Conservation (phyloP, 2,888 invertebrate species). For the Kryphioiulus occultus region DNA sequence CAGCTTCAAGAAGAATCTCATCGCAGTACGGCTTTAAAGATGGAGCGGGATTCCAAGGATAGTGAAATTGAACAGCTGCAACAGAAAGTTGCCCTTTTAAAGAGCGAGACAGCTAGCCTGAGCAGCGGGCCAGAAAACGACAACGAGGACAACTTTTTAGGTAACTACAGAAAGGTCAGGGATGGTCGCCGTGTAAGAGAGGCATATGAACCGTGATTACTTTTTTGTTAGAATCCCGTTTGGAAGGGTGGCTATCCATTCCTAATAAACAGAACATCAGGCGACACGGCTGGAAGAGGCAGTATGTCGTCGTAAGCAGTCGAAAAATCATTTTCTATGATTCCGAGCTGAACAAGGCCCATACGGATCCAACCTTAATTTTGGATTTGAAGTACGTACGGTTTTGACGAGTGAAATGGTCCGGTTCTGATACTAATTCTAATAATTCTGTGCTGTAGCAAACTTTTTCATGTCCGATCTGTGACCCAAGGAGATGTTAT, state of each 20-base stretch:
- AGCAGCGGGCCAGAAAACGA: conserved; percentile 86
- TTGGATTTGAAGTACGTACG: conserved; percentile 85
- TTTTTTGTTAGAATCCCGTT: conserved; percentile 62
- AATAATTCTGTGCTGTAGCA: conserved; percentile 69
- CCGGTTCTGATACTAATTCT: background rate
- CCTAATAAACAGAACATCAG: conserved; percentile 95
- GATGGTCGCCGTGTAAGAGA: background rate
- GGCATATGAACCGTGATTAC: background rate
- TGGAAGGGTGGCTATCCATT: conserved; percentile 96
- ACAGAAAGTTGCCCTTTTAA: conserved; percentile 79
- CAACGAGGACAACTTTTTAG: conserved; percentile 58
- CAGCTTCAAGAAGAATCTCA: conserved; percentile 83
- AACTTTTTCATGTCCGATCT: conserved; percentile 97
- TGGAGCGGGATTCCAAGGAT: conserved; percentile 97
- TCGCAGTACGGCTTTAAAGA: conserved; percentile 79
- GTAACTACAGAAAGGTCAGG: conserved; percentile 51
- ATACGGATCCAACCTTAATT: conserved; percentile 92
- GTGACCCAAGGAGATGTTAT: conserved; percentile 99
- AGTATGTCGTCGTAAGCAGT: conserved; percentile 95
- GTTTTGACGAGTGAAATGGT: background rate
- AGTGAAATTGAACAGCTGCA: conserved; percentile 87
- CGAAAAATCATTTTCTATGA: conserved; percentile 98
- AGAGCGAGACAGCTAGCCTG: conserved; percentile 88
- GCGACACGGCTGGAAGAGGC: conserved; percentile 95
- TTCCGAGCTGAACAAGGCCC: conserved; percentile 90